phyloP scores from a whole-genome alignment of 2,888 invertebrate genomes.

The Hirtodrosophila alboralis region DNA sequence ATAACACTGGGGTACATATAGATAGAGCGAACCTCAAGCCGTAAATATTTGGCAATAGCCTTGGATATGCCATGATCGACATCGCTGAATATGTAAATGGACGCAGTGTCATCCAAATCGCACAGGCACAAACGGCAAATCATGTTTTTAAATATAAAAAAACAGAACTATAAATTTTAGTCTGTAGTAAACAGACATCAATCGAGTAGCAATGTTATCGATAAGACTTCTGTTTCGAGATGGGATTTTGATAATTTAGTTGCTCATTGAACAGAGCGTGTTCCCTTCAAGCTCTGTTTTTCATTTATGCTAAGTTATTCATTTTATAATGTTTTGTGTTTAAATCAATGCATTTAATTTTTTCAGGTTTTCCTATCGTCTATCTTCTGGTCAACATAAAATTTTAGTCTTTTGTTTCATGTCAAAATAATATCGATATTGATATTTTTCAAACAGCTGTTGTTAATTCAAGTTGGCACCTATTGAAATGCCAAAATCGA shows the following conservation, averaged over 20 bases:
- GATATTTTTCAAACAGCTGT: too few species aligned
- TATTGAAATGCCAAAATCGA: slow-evolving; percentile 8
- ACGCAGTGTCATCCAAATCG: slow-evolving; percentile 37
- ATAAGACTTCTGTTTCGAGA: slow-evolving; percentile 1
- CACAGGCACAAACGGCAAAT: slow-evolving; percentile 73
- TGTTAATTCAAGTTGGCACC: slow-evolving; percentile 1
- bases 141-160: slow-evolving; percentile 42
- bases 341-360: too few species aligned
- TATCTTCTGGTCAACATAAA: too few species aligned
- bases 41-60: slow-evolving; percentile 50
- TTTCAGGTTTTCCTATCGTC: too few species aligned
- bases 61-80: slow-evolving; percentile 43
- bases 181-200: slow-evolving; percentile 13
- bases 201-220: slow-evolving; percentile 25
- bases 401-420: too few species aligned
- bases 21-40: slow-evolving; percentile 49
- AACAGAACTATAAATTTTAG: slow-evolving; percentile 13
- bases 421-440: too few species aligned
- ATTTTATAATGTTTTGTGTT: too few species aligned
- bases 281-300: too few species aligned
- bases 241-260: too few species aligned
- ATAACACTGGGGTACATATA: too few species aligned
- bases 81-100: slow-evolving; percentile 49
- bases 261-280: too few species aligned
- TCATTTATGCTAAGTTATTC: too few species aligned